Evolutionary conservation across 2,797 vertebrate species (phyloP).

Genomic region (Philypnodon macrostomus): DNA sequence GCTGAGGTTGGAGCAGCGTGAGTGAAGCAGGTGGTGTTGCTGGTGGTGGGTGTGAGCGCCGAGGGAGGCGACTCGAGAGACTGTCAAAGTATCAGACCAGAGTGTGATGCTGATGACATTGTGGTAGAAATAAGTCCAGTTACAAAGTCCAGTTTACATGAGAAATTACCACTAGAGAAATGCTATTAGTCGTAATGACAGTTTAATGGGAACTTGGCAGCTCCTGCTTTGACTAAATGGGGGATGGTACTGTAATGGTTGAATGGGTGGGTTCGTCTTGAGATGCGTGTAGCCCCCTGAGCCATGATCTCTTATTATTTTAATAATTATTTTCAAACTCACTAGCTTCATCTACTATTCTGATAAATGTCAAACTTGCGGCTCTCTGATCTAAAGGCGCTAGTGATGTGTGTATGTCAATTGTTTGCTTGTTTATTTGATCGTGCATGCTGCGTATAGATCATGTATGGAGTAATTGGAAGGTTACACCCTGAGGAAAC

Average conservation of each 20-base stretch:
- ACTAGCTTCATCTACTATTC: neutral
- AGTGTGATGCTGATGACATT: constrained; percentile 34
- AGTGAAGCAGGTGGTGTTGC: constrained; percentile 60
- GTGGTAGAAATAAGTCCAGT: constrained; percentile 1
- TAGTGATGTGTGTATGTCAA: constrained; percentile 10
- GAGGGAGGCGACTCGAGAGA: constrained; percentile 29
- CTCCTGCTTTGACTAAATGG: constrained; percentile 33
- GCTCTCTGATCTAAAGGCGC: constrained; percentile 5
- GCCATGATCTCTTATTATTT: neutral
- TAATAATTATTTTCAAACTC: neutral
- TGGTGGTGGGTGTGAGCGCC: constrained; percentile 52
- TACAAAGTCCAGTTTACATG: neutral
- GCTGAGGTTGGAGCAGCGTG: constrained; percentile 30
- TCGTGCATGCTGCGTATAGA: neutral
- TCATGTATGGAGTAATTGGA: neutral
- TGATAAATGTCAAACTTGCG: neutral
- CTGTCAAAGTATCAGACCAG: constrained; percentile 32
- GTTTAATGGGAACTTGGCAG: constrained; percentile 16
- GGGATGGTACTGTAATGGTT: constrained; percentile 51
- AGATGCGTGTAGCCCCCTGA: constrained; percentile 21
- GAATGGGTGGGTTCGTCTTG: constrained; percentile 51
- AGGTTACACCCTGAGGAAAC: constrained; percentile 15
- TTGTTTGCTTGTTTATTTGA: neutral
- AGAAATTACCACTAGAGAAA: constrained; percentile 7
- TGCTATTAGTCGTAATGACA: constrained; percentile 6